Conservation (phyloP, 2,888 invertebrate genomes). For the Tanaodytes sp. region DNA sequence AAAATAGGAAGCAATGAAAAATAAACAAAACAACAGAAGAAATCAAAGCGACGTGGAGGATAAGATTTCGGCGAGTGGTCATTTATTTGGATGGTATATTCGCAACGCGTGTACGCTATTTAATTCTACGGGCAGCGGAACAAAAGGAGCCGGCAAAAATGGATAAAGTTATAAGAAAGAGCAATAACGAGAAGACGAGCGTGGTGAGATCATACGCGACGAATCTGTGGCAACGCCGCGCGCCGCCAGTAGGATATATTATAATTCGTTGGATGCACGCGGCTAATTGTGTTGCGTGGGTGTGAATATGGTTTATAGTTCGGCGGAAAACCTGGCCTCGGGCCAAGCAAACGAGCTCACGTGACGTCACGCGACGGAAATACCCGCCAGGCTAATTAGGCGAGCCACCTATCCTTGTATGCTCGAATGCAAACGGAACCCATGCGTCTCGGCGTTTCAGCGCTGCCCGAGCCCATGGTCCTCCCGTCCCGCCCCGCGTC, state of each 20-base stretch:
- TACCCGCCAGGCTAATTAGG: slow-evolving; percentile 71
- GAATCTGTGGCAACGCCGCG: slow-evolving; percentile 54
- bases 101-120: too few relatives aligned
- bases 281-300: slow-evolving; percentile 67
- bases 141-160: slow-evolving; percentile 13
- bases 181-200: slow-evolving; percentile 20
- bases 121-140: too few relatives aligned
- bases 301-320: slow-evolving; percentile 72
- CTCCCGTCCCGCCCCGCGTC: slow-evolving; percentile 35
- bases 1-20: too few relatives aligned
- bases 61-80: too few relatives aligned
- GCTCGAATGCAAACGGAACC: slow-evolving; percentile 67
- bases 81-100: too few relatives aligned
- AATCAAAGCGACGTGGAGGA: too few relatives aligned
- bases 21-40: too few relatives aligned
- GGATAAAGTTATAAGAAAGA: slow-evolving; percentile 28
- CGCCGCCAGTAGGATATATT: slow-evolving; percentile 63
- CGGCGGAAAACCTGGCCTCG: slow-evolving; percentile 69
- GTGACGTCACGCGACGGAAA: slow-evolving; percentile 72
- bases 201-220: slow-evolving; percentile 31
- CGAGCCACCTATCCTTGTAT: slow-evolving; percentile 66
- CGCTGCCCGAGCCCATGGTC: slow-evolving; percentile 20
- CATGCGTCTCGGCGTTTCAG: slow-evolving; percentile 62
- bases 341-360: slow-evolving; percentile 71
- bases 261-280: slow-evolving; percentile 66